A percentile compares a stretch with the other conserved stretches of the same genome.
Conservation (phyloP, 2,888 invertebrate genomes). For the Dione vanillae region DNA sequence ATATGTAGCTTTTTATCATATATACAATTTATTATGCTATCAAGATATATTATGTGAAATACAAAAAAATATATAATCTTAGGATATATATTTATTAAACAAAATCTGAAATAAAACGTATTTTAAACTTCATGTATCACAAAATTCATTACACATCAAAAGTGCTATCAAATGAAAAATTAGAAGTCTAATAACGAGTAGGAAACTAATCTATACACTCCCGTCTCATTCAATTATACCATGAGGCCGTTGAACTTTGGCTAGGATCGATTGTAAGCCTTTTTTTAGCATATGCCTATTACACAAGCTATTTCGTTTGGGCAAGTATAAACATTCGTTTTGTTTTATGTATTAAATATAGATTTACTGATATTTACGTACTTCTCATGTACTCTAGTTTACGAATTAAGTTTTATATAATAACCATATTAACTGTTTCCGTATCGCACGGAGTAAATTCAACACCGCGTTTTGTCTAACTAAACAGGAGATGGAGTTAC, state of each 20-base stretch:
- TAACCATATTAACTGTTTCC: neutral
- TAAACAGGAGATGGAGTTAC: neutral
- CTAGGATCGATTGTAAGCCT: conserved; percentile 30
- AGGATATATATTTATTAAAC: too few species aligned
- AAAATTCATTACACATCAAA: conserved; percentile 15
- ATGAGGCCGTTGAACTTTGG: conserved; percentile 37
- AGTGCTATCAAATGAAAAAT: conserved; percentile 5
- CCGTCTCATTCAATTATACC: conserved; percentile 36
- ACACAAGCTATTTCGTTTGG: neutral
- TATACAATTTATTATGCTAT: too few species aligned
- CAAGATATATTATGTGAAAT: too few species aligned
- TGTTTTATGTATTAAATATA: neutral
- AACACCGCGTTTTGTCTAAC: neutral
- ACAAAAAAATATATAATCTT: neutral
- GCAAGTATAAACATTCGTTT: neutral
- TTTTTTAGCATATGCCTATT: conserved; percentile 18
- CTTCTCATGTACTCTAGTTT: too few species aligned
- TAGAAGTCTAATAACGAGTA: conserved; percentile 20
- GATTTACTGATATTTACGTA: too few species aligned
- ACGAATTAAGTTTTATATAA: too few species aligned
- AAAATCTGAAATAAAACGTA: neutral
- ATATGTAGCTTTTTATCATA: too few species aligned
- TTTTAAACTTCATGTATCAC: neutral
- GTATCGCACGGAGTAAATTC: neutral
- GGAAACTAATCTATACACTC: conserved; percentile 33